phyloP scores from a whole-genome alignment of 92 coral and sea anemone species.

The Heliopora coerulea region DNA sequence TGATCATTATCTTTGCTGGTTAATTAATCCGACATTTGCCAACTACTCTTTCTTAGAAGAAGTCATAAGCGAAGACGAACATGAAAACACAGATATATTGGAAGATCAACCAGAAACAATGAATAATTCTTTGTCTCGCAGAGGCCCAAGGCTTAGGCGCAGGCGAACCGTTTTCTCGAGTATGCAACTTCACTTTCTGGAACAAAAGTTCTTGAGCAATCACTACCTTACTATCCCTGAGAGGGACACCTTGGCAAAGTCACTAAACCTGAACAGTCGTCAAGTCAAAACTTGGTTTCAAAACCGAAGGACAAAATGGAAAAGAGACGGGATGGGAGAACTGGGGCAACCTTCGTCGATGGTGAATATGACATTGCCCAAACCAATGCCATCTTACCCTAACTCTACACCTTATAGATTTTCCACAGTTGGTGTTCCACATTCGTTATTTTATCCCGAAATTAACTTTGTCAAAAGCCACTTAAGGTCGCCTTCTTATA shows the following conservation, averaged over 20 bases:
- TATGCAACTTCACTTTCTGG: constrained; percentile 90
- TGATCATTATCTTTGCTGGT: too few species aligned
- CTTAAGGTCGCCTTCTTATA: constrained; percentile 14
- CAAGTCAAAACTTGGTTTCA: constrained; percentile 99
- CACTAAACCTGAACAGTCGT: constrained; percentile 87
- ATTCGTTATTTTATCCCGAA: not conserved
- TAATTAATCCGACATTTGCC: too few species aligned
- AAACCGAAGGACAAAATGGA: constrained; percentile 97
- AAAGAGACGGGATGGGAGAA: constrained; percentile 93
- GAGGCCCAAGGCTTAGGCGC: constrained; percentile 53
- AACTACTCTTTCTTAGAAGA: not conserved
- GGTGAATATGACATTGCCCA: constrained; percentile 6
- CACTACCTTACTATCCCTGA: constrained; percentile 96
- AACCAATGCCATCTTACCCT: not conserved
- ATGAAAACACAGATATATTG: not conserved
- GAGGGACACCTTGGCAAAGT: constrained; percentile 91
- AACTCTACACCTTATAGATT: not conserved
- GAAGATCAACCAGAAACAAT: constrained; percentile 1
- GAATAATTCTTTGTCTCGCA: not conserved
- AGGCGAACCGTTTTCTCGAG: constrained; percentile 95
- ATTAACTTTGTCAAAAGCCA: constrained; percentile 12
- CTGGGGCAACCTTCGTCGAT: constrained; percentile 78
- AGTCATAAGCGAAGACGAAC: constrained; percentile 14
- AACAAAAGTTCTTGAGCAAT: constrained; percentile 94
- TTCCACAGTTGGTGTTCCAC: constrained; percentile 11